phyloP scores from a whole-genome alignment of 2,797 vertebrate species.

The Sebastes umbrosus region DNA sequence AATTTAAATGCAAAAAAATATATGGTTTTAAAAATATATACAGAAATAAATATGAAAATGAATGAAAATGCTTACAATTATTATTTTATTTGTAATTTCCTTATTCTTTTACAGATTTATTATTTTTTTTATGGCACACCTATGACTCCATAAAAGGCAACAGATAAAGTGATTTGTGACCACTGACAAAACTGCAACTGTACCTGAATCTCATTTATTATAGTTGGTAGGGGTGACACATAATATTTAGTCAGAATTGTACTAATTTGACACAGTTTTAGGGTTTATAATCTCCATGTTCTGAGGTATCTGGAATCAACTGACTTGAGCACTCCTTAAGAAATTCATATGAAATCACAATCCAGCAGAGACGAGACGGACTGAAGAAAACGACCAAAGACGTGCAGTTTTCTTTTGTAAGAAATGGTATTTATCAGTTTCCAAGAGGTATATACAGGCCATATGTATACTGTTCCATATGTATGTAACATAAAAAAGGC shows the following conservation, averaged over 20 bases:
- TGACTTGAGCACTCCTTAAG: background rate
- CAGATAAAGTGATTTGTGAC: background rate
- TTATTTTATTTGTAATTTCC: no score
- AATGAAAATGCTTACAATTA: no score
- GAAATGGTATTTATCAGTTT: conserved; percentile 72
- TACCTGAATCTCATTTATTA: background rate
- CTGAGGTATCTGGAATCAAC: background rate
- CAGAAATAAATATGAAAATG: no score
- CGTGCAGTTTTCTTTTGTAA: conserved; percentile 45
- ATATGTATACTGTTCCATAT: conserved; percentile 58
- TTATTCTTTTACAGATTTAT: no score
- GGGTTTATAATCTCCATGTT: background rate
- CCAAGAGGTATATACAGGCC: conserved; percentile 66
- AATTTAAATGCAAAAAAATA: no score
- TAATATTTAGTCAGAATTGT: no score
- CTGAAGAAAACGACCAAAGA: background rate
- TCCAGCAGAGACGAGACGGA: background rate
- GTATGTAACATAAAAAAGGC: conserved; percentile 58
- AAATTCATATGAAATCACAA: background rate
- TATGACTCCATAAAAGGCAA: background rate
- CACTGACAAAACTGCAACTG: background rate
- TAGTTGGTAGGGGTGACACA: background rate
- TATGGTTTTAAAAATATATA: no score
- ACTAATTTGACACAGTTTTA: background rate
- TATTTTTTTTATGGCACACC: no score